A percentile compares a stretch with the other conserved stretches of the same genome.
phyloP scores from a whole-genome alignment of 2,888 invertebrate genomes.

The Caradrina kadenii region DNA sequence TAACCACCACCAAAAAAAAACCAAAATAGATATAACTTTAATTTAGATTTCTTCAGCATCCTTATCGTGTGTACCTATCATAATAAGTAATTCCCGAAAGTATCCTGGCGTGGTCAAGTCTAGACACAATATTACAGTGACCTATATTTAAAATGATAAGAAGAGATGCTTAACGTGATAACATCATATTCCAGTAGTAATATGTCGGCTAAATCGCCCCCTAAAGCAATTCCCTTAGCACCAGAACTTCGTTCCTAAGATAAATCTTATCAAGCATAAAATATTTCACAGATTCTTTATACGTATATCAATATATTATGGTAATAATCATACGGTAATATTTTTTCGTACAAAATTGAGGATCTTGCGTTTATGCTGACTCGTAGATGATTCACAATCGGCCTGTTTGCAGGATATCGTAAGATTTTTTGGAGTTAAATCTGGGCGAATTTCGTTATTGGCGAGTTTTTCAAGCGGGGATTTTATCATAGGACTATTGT shows the following conservation, averaged over 20 bases:
- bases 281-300: slow-evolving; percentile 51
- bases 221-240: slow-evolving; percentile 26
- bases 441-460: background rate
- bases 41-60: too few relatives aligned
- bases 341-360: slow-evolving; percentile 32
- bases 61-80: background rate
- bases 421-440: slow-evolving; percentile 3
- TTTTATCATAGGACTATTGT: background rate
- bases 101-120: background rate
- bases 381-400: slow-evolving; percentile 20
- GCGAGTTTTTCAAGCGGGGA: background rate
- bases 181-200: slow-evolving; percentile 24
- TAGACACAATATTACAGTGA: background rate
- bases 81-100: background rate
- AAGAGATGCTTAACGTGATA: slow-evolving; percentile 24
- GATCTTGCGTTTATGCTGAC: slow-evolving; percentile 40
- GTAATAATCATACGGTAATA: slow-evolving; percentile 41
- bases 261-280: slow-evolving; percentile 48
- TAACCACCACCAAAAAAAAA: too few relatives aligned
- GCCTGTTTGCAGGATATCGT: background rate
- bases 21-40: too few relatives aligned
- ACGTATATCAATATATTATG: slow-evolving; percentile 26
- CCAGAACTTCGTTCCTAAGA: slow-evolving; percentile 43
- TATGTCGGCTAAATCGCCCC: slow-evolving; percentile 31
- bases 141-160: slow-evolving; percentile 18